These are phyloP conservation scores for Siphamia tubifer DNA, from an alignment of 2,113 vertebrate genomes.

Conservation along the genomic window DNA sequence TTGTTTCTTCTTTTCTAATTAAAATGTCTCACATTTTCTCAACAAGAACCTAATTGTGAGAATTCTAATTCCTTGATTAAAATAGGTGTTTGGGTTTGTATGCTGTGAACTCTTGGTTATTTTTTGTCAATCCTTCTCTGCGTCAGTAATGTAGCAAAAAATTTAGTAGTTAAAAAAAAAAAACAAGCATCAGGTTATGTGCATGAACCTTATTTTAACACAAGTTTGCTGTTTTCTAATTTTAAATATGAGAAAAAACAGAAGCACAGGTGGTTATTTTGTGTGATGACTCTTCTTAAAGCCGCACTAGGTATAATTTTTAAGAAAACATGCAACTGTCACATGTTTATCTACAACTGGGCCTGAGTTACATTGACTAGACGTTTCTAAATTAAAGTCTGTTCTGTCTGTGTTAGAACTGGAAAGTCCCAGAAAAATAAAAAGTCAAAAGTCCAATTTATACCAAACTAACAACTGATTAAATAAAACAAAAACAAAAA, in stretches of 20 bases:
- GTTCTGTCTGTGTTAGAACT: not conserved
- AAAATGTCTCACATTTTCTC: constrained; percentile 2
- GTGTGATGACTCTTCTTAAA: not conserved
- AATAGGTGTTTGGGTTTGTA: not conserved
- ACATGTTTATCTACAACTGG: no score
- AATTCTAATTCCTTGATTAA: not conserved
- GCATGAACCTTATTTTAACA: not conserved
- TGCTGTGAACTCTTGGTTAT: not conserved
- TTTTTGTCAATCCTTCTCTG: not conserved
- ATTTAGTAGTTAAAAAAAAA: not conserved
- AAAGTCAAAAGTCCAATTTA: no score
- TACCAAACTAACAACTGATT: no score
- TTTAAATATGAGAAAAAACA: not conserved
- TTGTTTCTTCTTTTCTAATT: constrained; percentile 7
- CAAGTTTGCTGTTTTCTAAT: not conserved
- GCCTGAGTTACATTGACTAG: no score
- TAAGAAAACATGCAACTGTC: no score
- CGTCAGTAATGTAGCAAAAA: not conserved
- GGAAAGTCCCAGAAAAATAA: no score
- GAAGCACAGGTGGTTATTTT: not conserved
- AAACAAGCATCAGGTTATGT: not conserved
- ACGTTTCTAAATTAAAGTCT: no score
- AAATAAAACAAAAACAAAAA: no score
- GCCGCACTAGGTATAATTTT: no score
- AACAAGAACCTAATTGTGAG: not conserved